Evolutionary conservation across 2,113 vertebrate species (phyloP).

Genomic region (Paramisgurnus dabryanus): DNA sequence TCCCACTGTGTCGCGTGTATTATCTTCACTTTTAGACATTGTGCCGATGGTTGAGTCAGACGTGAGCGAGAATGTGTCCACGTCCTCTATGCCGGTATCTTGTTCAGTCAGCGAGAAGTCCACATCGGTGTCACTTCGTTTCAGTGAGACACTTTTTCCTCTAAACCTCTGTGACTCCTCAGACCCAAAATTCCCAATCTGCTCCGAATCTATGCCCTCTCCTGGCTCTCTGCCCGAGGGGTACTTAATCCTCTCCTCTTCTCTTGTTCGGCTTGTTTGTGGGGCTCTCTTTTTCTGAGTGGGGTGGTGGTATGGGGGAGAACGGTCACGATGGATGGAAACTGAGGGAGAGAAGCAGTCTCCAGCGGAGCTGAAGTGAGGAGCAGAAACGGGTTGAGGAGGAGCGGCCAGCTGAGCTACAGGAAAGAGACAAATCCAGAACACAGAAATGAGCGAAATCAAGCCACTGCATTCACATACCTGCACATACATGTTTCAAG

Average conservation of each 20-base stretch:
- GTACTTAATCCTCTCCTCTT: constrained; percentile 55
- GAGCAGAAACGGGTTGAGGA: constrained; percentile 43
- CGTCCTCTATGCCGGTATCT: constrained; percentile 47
- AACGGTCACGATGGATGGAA: constrained; percentile 38
- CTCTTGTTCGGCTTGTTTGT: constrained; percentile 45
- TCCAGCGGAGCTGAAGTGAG: constrained; percentile 58
- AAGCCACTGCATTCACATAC: too few species aligned
- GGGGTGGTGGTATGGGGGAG: constrained; percentile 35
- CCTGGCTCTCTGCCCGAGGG: constrained; percentile 74
- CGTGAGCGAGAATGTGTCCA: constrained; percentile 42
- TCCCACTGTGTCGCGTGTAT: not conserved
- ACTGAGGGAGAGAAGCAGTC: constrained; percentile 59
- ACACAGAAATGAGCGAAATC: not conserved
- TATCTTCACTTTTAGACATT: constrained; percentile 23
- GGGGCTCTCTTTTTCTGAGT: constrained; percentile 55
- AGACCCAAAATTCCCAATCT: constrained; percentile 58
- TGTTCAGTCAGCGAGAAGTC: constrained; percentile 41
- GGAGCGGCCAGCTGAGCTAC: constrained; percentile 64
- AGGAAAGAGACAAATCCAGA: constrained; percentile 4
- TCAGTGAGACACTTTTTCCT: constrained; percentile 30
- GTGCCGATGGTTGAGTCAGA: constrained; percentile 38
- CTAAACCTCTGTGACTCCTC: constrained; percentile 52
- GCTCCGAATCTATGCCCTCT: constrained; percentile 76
- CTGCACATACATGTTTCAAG: too few species aligned
- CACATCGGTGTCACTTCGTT: constrained; percentile 30